Base-by-base conservation (phyloP, 2,113 vertebrate genomes). In the Plecturocebus donacophilus region DNA sequence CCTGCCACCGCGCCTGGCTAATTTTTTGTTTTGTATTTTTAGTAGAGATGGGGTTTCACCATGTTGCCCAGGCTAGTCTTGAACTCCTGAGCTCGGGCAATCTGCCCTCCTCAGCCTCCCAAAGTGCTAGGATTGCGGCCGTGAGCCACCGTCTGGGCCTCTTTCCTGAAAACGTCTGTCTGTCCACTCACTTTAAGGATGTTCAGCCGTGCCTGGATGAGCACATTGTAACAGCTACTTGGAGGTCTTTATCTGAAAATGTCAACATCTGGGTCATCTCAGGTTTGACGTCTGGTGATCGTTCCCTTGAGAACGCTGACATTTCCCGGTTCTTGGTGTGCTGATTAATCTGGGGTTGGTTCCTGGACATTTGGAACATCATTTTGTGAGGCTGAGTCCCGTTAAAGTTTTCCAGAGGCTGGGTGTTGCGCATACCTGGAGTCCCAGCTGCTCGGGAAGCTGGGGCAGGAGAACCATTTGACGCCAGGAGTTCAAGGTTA, bases 151-250 rank as follows among this genome's bases (percentile, higher is more conserved):
- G 8, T 56, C 54, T 8, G 19, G 7, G 20, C 20, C 20, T 56
- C 20, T 21, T 56, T 56, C 54, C 54, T 21, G 54, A 56, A 56
- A 56, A 56, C 49, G 0, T 49, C 40, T 16, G 3, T 71, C n/a
- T 73, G 21, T 6, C 49, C 12, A 0, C 11, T 21, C 17, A 3
- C n/a, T 61, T 40, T n/a, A 3, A 66, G 83, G 32, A 17, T 9
- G 70, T 19, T 16, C 25, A 30, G 32, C 54, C 14, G 0, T 7
- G 8, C 35, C 83, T 25, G 17, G 2, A 47, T 0, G n/a, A 38
- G 83, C 35, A 1, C 0, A 10, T 38, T 5, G 8, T 16, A 1
- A 14, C 17, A 11, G 40, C 45, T 6, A 3, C 3, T 6, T 8
- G 4, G 20, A 8, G 35, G 71, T 49, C n/a, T 38, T 40, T 25